Conservation (phyloP, 2,888 invertebrate genomes). For the Cerastis rubricosa region DNA sequence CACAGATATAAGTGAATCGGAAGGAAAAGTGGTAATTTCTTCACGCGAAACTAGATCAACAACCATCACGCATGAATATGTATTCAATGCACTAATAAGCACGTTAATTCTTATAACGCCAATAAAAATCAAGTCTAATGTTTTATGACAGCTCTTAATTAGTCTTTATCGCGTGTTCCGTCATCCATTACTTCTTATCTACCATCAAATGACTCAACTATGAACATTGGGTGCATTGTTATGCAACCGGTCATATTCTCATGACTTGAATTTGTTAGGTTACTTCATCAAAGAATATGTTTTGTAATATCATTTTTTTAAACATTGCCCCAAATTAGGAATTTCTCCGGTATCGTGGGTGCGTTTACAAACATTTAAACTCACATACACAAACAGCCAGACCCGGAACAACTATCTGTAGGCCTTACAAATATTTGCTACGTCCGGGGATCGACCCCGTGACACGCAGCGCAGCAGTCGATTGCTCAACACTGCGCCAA, state of each 20-base stretch:
- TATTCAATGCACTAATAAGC: constrained; percentile 34
- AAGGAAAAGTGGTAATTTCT: not conserved
- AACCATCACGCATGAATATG: not conserved
- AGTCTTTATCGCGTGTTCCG: constrained; percentile 15
- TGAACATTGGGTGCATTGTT: constrained; percentile 32
- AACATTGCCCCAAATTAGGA: no score
- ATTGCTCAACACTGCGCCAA: no score
- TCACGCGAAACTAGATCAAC: not conserved
- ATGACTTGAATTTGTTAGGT: constrained; percentile 11
- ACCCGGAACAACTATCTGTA: no score
- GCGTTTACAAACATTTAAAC: no score
- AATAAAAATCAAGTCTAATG: constrained; percentile 33
- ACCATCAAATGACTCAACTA: constrained; percentile 38
- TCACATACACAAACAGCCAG: no score
- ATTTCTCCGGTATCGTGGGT: no score
- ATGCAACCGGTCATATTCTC: constrained; percentile 28
- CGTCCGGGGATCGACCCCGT: no score
- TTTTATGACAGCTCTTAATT: constrained; percentile 30
- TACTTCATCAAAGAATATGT: not conserved
- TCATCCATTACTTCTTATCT: constrained; percentile 42
- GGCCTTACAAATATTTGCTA: no score
- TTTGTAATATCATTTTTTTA: constrained; percentile 16
- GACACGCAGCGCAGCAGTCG: no score
- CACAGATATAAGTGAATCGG: no score
- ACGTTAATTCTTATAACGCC: constrained; percentile 7